Percentiles rank a stretch among this genome's conserved stretches.
phyloP scores from a whole-genome alignment of 2,888 invertebrate genomes.

The Julus scanicus region DNA sequence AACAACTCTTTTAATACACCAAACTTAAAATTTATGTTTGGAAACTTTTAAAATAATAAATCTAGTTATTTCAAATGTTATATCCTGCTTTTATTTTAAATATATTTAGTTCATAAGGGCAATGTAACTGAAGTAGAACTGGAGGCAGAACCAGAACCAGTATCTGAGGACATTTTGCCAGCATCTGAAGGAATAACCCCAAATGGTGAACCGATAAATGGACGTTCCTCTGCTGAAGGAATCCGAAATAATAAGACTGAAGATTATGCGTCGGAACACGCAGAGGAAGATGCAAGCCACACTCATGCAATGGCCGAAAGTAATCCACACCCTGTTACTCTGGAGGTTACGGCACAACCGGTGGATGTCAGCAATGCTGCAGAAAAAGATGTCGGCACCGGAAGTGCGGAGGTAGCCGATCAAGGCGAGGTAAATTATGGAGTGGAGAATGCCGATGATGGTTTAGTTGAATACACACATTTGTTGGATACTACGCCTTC shows the following conservation, averaged over 20 bases:
- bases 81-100: too few relatives aligned
- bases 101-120: constrained; percentile 48
- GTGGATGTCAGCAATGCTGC: constrained; percentile 12
- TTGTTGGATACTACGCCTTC: constrained; percentile 41
- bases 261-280: not conserved
- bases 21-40: too few relatives aligned
- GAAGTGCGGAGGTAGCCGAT: constrained; percentile 48
- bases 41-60: too few relatives aligned
- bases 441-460: constrained; percentile 49
- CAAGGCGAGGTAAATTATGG: constrained; percentile 56
- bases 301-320: constrained; percentile 54
- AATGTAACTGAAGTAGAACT: constrained; percentile 55
- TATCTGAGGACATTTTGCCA: not conserved
- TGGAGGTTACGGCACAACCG: constrained; percentile 52
- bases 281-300: not conserved
- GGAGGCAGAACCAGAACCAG: constrained; percentile 47
- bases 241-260: not conserved
- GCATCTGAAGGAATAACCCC: not conserved
- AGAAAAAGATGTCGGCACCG: not conserved
- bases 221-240: not conserved
- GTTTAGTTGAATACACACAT: constrained; percentile 53
- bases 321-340: constrained; percentile 53
- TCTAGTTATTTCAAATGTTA: not conserved
- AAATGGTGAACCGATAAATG: not conserved
- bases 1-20: too few relatives aligned